Conservation (phyloP, 1,140 invertebrate genomes). For the Atta cephalotes region DNA sequence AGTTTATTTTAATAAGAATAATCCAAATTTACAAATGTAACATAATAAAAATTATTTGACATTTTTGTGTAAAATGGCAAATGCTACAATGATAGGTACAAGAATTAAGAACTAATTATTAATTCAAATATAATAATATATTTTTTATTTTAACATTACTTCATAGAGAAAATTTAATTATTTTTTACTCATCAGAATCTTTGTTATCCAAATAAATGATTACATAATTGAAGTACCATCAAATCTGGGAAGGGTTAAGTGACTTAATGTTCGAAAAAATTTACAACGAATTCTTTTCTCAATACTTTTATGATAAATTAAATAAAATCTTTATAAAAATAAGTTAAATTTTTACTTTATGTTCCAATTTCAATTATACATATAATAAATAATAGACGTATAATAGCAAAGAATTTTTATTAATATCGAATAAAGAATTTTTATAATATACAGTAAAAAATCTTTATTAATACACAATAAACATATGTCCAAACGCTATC, state of each 20-base stretch:
- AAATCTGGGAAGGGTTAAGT: neutral
- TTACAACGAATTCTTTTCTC: neutral
- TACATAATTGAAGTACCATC: no score
- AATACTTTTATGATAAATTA: slow-evolving; percentile 5
- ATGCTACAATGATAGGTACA: no score
- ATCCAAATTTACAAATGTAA: no score
- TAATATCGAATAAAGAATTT: neutral
- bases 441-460: neutral
- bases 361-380: neutral
- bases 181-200: no score
- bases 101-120: no score
- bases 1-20: no score
- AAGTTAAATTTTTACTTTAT: neutral
- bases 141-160: no score
- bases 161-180: no score
- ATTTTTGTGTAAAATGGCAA: no score
- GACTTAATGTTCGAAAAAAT: neutral
- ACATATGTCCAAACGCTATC: neutral
- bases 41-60: no score
- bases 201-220: no score
- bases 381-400: neutral
- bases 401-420: neutral
- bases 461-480: slow-evolving; percentile 6
- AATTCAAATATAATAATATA: no score
- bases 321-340: neutral